Conservation (phyloP, 2,888 invertebrate species). For the Tipula lateralis region DNA sequence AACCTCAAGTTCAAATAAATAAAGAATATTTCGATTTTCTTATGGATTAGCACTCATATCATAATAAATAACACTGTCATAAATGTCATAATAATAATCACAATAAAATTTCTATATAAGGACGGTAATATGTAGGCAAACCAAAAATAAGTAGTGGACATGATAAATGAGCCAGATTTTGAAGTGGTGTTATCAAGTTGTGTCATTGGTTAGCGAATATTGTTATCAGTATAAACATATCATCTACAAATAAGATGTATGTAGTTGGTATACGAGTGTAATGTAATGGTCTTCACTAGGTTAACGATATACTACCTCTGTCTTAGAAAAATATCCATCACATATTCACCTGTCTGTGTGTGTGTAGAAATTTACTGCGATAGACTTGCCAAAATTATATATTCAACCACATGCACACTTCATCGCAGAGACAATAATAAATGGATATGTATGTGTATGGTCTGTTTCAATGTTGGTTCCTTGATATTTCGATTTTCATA, state of each 20-base stretch:
- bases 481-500: slow-evolving; percentile 11
- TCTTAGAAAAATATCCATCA: not conserved
- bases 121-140: not conserved
- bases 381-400: not conserved
- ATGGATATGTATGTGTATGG: not conserved
- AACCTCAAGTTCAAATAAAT: too few species aligned
- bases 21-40: too few species aligned
- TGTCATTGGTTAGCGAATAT: not conserved
- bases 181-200: not conserved
- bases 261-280: not conserved
- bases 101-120: not conserved
- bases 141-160: not conserved
- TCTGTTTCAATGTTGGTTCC: not conserved
- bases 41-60: too few species aligned
- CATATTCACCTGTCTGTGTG: not conserved
- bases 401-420: not conserved
- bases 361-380: not conserved
- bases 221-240: not conserved
- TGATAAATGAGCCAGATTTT: not conserved
- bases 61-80: not conserved
- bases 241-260: not conserved
- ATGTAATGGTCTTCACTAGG: not conserved
- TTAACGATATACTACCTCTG: not conserved
- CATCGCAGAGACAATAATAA: not conserved
- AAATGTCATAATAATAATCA: not conserved